Conservation (phyloP, 2,888 invertebrate genomes). For the Archaeoteleia sp. region DNA sequence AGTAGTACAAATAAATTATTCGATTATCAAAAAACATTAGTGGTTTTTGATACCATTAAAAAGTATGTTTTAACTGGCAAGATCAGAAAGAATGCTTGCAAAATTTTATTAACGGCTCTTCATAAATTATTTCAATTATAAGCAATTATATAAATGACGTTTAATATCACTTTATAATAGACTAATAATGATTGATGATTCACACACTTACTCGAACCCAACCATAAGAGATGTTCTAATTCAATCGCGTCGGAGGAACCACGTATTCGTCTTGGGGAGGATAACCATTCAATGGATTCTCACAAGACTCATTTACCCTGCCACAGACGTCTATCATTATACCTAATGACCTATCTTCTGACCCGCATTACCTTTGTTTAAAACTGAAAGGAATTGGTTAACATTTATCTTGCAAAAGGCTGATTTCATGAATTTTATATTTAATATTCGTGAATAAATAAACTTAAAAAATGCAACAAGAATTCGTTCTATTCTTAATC, state of each 20-base stretch:
- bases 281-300: constrained; percentile 28
- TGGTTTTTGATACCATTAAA: no score
- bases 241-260: constrained; percentile 59
- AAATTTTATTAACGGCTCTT: constrained; percentile 8
- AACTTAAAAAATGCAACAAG: not conserved
- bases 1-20: no score
- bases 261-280: constrained; percentile 33
- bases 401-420: not conserved
- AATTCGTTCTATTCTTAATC: no score
- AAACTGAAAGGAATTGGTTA: not conserved
- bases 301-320: constrained; percentile 24
- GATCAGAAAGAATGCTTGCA: constrained; percentile 26
- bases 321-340: constrained; percentile 24
- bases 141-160: constrained; percentile 24
- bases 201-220: no score
- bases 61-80: no score
- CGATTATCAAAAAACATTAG: no score
- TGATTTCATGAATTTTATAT: not conserved
- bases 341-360: constrained; percentile 26
- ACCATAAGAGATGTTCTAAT: constrained; percentile 69
- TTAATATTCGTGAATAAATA: not conserved
- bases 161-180: constrained; percentile 17
- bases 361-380: constrained; percentile 14
- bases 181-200: constrained; percentile 66
- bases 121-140: constrained; percentile 22